phyloP scores from a whole-genome alignment of 2,797 vertebrate genomes.

The Echiichthys vipera region DNA sequence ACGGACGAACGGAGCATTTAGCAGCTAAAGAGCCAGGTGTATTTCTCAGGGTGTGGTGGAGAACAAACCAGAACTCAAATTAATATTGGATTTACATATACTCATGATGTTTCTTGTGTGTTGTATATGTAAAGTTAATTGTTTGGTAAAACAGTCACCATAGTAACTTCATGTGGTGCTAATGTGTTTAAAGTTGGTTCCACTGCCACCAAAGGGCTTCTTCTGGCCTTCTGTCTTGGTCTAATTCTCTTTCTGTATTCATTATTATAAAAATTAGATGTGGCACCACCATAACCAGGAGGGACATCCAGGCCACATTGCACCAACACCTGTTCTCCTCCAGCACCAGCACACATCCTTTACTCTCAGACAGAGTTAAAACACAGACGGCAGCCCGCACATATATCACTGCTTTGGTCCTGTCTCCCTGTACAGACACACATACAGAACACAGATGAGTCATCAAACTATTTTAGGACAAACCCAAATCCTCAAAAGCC shows the following conservation, averaged over 20 bases:
- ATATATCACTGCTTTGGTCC: not conserved
- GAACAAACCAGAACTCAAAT: not conserved
- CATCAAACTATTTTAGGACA: constrained; percentile 50
- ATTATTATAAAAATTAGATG: not conserved
- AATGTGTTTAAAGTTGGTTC: not conserved
- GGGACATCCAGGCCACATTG: not conserved
- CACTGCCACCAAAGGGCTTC: not conserved
- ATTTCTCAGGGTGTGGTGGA: not conserved
- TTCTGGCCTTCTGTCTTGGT: not conserved
- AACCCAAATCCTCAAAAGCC: constrained; percentile 55
- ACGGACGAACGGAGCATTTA: not conserved
- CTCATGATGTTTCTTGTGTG: not conserved
- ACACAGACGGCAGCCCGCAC: constrained; percentile 6
- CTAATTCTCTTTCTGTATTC: not conserved
- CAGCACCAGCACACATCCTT: not conserved
- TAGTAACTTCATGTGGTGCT: not conserved
- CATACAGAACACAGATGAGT: constrained; percentile 40
- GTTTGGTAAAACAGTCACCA: not conserved
- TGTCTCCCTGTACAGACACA: not conserved
- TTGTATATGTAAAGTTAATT: not conserved
- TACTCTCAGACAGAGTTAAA: constrained; percentile 7
- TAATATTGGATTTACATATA: not conserved
- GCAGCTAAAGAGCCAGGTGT: not conserved
- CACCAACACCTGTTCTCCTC: constrained; percentile 1
- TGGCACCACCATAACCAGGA: not conserved